These are phyloP conservation scores for Graphium colonna DNA, from an alignment of 2,888 invertebrate genomes.

Conservation along the genomic window DNA sequence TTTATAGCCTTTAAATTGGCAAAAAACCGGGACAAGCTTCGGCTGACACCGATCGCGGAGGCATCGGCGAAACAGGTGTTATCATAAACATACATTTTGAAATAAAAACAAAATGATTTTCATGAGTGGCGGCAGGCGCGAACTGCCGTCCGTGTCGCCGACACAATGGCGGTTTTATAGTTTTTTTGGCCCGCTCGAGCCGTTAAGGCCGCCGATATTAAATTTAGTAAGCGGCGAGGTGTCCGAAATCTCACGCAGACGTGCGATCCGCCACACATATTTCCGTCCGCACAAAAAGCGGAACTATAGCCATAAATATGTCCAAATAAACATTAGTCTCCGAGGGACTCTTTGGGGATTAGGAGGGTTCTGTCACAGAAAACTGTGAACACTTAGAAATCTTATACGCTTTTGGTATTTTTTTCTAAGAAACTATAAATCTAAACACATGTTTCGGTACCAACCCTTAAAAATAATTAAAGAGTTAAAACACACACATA, in stretches of 20 bases:
- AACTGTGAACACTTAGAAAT: slow-evolving; percentile 4
- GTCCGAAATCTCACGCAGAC: slow-evolving; percentile 80
- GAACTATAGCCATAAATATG: slow-evolving; percentile 81
- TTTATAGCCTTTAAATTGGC: slow-evolving; percentile 78
- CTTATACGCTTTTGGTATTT: neutral
- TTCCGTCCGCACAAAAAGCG: slow-evolving; percentile 79
- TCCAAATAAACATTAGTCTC: slow-evolving; percentile 79
- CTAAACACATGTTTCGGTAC: too few relatives aligned
- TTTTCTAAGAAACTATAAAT: too few relatives aligned
- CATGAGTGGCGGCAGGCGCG: slow-evolving; percentile 79
- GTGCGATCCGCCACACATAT: slow-evolving; percentile 81
- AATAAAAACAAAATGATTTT: slow-evolving; percentile 80
- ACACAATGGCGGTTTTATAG: slow-evolving; percentile 77
- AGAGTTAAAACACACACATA: too few relatives aligned
- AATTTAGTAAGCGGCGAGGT: slow-evolving; percentile 80
- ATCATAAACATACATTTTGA: slow-evolving; percentile 80
- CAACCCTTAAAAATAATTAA: too few relatives aligned
- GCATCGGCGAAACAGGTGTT: slow-evolving; percentile 79
- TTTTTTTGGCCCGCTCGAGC: slow-evolving; percentile 68
- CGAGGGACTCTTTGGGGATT: slow-evolving; percentile 58
- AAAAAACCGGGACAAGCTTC: slow-evolving; percentile 75
- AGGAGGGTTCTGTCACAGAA: slow-evolving; percentile 53
- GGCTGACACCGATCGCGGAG: slow-evolving; percentile 77
- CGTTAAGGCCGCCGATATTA: slow-evolving; percentile 77
- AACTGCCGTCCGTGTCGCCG: slow-evolving; percentile 75